phyloP scores from a whole-genome alignment of 53 echinoderm and acorn worm genomes.

The Holothuria leucospilota region DNA sequence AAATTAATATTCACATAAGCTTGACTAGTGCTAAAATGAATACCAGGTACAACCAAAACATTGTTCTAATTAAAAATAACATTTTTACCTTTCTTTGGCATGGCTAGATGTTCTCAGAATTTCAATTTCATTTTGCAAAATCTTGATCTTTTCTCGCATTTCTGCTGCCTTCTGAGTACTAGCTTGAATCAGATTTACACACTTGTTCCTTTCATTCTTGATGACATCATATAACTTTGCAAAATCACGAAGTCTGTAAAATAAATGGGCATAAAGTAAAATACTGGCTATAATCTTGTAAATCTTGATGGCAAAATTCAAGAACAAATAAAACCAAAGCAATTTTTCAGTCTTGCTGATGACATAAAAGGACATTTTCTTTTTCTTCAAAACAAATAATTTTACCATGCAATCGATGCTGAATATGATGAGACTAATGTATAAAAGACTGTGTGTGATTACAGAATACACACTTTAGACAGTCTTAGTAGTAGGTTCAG shows the following conservation, averaged over 20 bases:
- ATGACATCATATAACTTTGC: conserved; percentile 99
- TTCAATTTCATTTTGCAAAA: conserved; percentile 97
- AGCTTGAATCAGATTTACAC: conserved; percentile 98
- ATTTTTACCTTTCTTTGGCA: conserved; percentile 88
- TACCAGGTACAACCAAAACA: not conserved
- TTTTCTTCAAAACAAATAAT: too few relatives aligned
- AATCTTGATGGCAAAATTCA: too few relatives aligned
- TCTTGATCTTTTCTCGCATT: conserved; percentile 99
- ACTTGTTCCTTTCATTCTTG: conserved; percentile 99
- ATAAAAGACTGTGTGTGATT: too few relatives aligned
- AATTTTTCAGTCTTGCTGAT: not conserved
- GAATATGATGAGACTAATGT: too few relatives aligned
- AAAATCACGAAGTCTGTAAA: conserved; percentile 88
- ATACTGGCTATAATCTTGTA: not conserved
- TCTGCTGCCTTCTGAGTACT: conserved; percentile 99
- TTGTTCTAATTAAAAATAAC: not conserved
- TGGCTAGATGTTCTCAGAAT: conserved; percentile 95
- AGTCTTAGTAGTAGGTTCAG: too few relatives aligned
- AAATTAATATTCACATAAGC: too few relatives aligned
- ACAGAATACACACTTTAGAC: too few relatives aligned
- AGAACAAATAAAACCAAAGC: not conserved
- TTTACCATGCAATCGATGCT: too few relatives aligned
- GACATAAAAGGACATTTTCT: not conserved
- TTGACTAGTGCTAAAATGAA: too few relatives aligned
- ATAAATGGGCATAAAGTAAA: not conserved